Evolutionary conservation across 2,113 vertebrate genomes (phyloP), one percentile per base, ranked within the genome.

Genomic region (Trichechus manatus): DNA sequence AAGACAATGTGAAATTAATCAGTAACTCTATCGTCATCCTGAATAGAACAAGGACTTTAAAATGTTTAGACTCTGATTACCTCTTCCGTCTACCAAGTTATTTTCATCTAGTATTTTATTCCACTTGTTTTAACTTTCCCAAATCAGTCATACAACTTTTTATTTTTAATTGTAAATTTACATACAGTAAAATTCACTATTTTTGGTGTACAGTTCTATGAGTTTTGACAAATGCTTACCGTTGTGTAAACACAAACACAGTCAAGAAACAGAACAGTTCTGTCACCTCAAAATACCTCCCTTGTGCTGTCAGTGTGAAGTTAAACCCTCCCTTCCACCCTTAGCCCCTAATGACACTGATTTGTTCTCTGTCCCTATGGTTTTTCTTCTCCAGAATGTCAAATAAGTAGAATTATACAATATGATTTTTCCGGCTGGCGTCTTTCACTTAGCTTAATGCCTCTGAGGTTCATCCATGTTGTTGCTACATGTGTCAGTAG

Each of bases 121-220:
- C 20, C 2, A 17, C 20, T 64, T 74, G 29, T 13, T 63, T 53
- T 39, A 92, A 75, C 9, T 87, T 13, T 82, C 39, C 23, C n/a
- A 90, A 94, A 86, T 13, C 42, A 64, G 75, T 94, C 42, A 61
- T 39, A 39, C 39, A 39, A 39, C 39, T 75, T 53, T 95, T 81
- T 70, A 50, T 80, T 81, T 91, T 93, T 85, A 50, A 85, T 82
- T 77, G 88, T 81, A 77, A 88, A 94, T 70, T 63, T 63, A 88
- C 25, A 27, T 47, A 44, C 64, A 68, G 78, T 91, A 31, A 84
- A 56, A 17, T 15, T 56, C 53, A 56, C 53, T 15, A 11, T 56
- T 15, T 56, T 56, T 56, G 53, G 47, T 61, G 20, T 72, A 68
- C 2, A 72, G 50, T 63, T 59, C 82, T 85, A 47, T 14, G 42